These are phyloP conservation scores for Anoura caudifer DNA, from an alignment of 2,113 vertebrate species.

Conservation along the genomic window DNA sequence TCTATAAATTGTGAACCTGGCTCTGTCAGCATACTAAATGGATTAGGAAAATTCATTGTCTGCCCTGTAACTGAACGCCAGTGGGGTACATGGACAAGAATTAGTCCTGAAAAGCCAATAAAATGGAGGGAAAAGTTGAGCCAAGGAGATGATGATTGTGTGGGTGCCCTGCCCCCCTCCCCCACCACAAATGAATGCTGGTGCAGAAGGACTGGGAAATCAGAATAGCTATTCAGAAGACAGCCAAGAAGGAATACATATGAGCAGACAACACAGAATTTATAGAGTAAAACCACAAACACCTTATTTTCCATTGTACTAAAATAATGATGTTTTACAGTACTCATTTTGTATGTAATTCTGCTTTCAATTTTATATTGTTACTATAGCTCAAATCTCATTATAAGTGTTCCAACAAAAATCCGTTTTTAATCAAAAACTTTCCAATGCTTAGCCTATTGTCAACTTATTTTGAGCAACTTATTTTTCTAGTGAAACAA, in stretches of 20 bases:
- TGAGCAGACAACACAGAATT: conserved; percentile 76
- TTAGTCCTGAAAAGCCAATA: conserved; percentile 72
- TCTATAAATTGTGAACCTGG: conserved; percentile 68
- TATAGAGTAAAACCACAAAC: conserved; percentile 77
- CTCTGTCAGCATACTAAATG: conserved; percentile 75
- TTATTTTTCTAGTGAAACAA: conserved; percentile 55
- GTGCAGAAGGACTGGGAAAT: conserved; percentile 58
- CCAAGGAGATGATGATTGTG: conserved; percentile 54
- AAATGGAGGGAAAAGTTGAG: conserved; percentile 61
- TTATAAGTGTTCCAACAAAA: conserved; percentile 69
- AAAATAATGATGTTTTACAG: conserved; percentile 75
- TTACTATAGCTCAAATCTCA: conserved; percentile 68
- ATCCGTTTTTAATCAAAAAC: conserved; percentile 67
- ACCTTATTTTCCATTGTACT: conserved; percentile 80
- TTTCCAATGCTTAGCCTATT: conserved; percentile 61
- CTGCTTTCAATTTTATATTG: conserved; percentile 79
- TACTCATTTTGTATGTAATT: conserved; percentile 75
- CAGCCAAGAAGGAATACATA: conserved; percentile 56
- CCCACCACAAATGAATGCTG: conserved; percentile 61
- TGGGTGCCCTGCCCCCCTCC: conserved; percentile 20
- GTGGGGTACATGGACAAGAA: conserved; percentile 31
- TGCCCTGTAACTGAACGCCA: conserved; percentile 56
- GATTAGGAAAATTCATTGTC: conserved; percentile 72
- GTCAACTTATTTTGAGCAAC: conserved; percentile 54
- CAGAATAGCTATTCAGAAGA: conserved; percentile 67